Evolutionary conservation across 1,140 invertebrate genomes (phyloP), one percentile per base, ranked within the genome.

Genomic region (Drosophila triauraria): DNA sequence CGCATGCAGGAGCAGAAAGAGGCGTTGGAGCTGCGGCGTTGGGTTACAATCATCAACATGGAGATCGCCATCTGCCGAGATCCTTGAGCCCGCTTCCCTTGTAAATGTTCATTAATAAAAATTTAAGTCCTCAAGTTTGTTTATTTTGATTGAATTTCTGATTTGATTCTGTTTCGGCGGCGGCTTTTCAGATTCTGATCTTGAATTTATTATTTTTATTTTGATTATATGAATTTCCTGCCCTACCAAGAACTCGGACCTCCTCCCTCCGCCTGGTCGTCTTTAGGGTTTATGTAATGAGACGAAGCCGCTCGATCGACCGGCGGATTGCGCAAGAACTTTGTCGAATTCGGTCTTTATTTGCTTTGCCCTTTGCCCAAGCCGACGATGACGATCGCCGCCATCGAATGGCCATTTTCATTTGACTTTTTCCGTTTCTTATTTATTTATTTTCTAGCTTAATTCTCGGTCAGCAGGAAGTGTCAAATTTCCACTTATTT

Each of bases 341-440:
- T 62, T 71, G 64, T 75, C 44, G 77, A 84, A 75, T 72, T 79
- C 59, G 35, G 61, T 53, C 60, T 71, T 65, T 56, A 58, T 76
- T 35, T 51, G 57, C 40, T 32, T 70, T 30, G 32, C n/a, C 27
- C 40, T 32, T 70, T 30, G 32, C n/a, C 27, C 44, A 38, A 58
- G 5, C 53, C 35, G 20, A 15, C 32, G 17, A 57, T 47, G 65
- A 25, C 43, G 32, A 58, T 70, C 58, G 67, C 57, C 20, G 20
- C 64, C 76, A 63, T 83, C 80, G 71, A 88, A 80, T 88, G 77
- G 84, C 62, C 78, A 78, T 88, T 84, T 90, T 81, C 44, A 57
- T 72, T 72, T 67, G 72, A 69, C 61, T 84, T 75, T 32, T 80
- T 85, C 65, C 30, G 42, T 53, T 82, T 70, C 40, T 71, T 80